phyloP scores from a whole-genome alignment of 2,888 invertebrate species.

The Plebejus argus region DNA sequence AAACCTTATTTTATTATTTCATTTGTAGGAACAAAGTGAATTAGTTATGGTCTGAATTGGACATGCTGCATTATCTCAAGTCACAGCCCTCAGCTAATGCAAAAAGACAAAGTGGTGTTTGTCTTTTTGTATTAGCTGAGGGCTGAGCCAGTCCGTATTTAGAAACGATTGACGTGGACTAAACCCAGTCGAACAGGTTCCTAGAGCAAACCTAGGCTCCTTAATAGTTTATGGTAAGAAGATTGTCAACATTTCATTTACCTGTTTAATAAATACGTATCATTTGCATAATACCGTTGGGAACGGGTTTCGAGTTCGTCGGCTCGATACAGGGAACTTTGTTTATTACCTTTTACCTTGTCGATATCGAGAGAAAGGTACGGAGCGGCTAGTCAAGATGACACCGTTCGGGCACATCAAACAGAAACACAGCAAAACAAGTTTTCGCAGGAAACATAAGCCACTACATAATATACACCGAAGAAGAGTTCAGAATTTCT shows the following conservation, averaged over 20 bases:
- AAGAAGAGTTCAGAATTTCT: neutral
- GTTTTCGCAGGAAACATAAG: neutral
- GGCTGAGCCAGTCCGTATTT: neutral
- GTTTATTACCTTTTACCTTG: constrained; percentile 16
- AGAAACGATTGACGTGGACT: constrained; percentile 5
- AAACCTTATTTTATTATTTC: neutral
- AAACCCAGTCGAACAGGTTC: neutral
- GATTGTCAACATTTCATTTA: constrained; percentile 19
- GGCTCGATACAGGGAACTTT: constrained; percentile 14
- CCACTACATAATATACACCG: neutral
- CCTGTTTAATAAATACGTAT: constrained; percentile 24
- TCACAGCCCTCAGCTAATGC: neutral
- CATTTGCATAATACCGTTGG: constrained; percentile 21
- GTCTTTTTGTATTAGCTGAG: too few relatives aligned
- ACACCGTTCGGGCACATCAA: constrained; percentile 7
- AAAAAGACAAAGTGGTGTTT: constrained; percentile 18
- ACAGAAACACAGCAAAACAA: neutral
- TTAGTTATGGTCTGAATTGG: neutral
- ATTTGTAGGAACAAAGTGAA: neutral
- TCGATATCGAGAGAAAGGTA: constrained; percentile 3
- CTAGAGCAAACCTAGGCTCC: constrained; percentile 1
- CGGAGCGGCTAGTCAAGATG: constrained; percentile 9
- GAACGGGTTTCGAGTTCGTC: constrained; percentile 22
- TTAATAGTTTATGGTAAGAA: constrained; percentile 18
- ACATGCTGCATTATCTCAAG: neutral